phyloP scores from a whole-genome alignment of 2,113 vertebrate genomes.

The Rhea pennata region DNA sequence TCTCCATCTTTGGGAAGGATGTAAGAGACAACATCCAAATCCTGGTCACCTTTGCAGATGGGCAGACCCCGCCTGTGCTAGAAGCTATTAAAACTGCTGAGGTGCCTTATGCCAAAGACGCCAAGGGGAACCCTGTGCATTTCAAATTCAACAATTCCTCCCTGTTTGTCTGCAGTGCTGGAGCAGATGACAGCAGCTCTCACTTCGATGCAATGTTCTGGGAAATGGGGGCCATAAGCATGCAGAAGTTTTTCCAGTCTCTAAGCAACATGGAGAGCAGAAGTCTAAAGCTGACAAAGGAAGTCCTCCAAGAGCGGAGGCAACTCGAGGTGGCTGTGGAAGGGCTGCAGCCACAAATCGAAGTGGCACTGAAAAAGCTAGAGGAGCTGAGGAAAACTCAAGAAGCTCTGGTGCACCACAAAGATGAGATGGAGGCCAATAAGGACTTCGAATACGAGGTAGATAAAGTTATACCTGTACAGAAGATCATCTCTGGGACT shows the following conservation, averaged over 20 bases:
- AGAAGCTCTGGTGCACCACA: too few relatives aligned
- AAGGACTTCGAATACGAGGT: too few relatives aligned
- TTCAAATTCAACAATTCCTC: conserved; percentile 29
- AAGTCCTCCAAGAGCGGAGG: not conserved
- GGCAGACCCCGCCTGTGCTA: not conserved
- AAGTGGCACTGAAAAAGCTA: too few relatives aligned
- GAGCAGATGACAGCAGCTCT: not conserved
- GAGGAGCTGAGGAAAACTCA: too few relatives aligned
- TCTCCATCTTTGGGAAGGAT: conserved; percentile 39
- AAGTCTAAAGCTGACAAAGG: not conserved
- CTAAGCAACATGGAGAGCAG: not conserved
- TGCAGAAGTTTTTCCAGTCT: conserved; percentile 1
- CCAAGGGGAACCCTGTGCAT: not conserved
- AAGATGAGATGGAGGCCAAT: too few relatives aligned
- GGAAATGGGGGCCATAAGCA: not conserved
- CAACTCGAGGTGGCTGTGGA: too few relatives aligned
- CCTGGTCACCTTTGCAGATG: conserved; percentile 32
- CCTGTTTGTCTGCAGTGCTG: not conserved
- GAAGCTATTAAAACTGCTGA: not conserved
- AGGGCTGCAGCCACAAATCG: too few relatives aligned
- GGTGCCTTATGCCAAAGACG: not conserved
- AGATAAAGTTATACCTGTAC: too few relatives aligned
- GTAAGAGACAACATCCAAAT: conserved; percentile 10
- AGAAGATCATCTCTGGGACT: too few relatives aligned
- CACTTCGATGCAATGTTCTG: not conserved